These are phyloP conservation scores for Leptatherina wallacei DNA, from an alignment of 2,797 vertebrate genomes.

Conservation along the genomic window DNA sequence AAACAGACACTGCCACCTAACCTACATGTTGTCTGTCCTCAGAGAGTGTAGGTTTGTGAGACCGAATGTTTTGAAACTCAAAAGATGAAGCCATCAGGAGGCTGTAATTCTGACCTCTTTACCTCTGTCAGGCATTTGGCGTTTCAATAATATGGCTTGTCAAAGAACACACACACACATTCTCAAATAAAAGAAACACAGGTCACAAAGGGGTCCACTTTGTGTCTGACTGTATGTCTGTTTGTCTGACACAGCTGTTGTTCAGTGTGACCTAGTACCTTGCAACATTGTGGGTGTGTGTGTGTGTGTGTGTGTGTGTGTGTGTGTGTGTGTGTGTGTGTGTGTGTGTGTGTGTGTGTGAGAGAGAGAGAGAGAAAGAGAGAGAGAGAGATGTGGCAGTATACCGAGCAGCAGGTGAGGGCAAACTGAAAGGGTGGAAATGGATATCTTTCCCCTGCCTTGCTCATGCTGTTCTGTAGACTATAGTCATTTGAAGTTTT, in stretches of 20 bases:
- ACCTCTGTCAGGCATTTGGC: constrained; percentile 80
- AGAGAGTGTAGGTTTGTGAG: constrained; percentile 1
- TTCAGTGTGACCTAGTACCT: constrained; percentile 30
- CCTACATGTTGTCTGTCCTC: background rate
- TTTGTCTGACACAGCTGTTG: constrained; percentile 2
- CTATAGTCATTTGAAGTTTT: constrained; percentile 53
- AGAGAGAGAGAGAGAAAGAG: too few relatives aligned
- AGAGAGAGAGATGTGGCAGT: background rate
- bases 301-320: background rate
- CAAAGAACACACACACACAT: constrained; percentile 28
- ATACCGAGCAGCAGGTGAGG: constrained; percentile 14
- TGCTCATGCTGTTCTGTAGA: constrained; percentile 14
- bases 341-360: background rate
- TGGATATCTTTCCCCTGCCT: background rate
- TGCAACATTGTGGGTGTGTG: background rate
- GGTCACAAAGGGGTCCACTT: constrained; percentile 30
- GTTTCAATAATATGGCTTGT: constrained; percentile 54
- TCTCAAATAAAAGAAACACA: constrained; percentile 23
- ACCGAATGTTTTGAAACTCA: constrained; percentile 14
- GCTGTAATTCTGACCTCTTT: constrained; percentile 74
- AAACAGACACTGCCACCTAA: background rate
- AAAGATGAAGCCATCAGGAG: constrained; percentile 54
- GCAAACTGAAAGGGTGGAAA: constrained; percentile 38
- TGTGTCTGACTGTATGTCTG: constrained; percentile 15
- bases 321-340: background rate